Conservation (phyloP, 2,888 invertebrate species). For the Troides oblongomaculatus region DNA sequence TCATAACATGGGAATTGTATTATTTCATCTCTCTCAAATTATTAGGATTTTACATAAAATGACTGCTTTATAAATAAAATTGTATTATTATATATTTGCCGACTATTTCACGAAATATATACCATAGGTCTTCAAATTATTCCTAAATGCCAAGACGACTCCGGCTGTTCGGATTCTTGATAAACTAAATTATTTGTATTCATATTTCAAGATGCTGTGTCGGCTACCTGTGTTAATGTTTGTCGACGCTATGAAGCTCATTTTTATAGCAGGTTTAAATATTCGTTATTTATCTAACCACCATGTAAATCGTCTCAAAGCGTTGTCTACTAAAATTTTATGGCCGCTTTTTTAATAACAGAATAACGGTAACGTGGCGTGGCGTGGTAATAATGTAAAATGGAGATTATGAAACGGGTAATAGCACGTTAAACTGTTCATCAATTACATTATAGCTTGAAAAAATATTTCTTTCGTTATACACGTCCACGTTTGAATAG, state of each 20-base stretch:
- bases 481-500: background rate
- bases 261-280: constrained; percentile 20
- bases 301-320: constrained; percentile 17
- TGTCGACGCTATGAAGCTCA: constrained; percentile 29
- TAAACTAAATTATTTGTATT: constrained; percentile 21
- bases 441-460: background rate
- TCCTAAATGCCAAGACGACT: background rate
- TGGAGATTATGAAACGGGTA: background rate
- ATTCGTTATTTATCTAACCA: constrained; percentile 25
- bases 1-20: constrained; percentile 5
- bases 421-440: background rate
- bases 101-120: background rate
- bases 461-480: background rate
- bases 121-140: background rate
- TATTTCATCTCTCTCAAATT: background rate
- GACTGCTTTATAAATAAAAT: background rate
- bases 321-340: constrained; percentile 24
- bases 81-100: background rate
- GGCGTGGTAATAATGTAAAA: constrained; percentile 11
- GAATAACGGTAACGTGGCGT: constrained; percentile 16
- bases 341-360: constrained; percentile 23
- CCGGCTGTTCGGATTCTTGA: constrained; percentile 1
- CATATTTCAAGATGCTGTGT: constrained; percentile 39
- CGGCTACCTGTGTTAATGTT: constrained; percentile 39
- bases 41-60: background rate